Percentiles rank a stretch among this genome's conserved stretches.
Conservation (phyloP, 1,140 invertebrate species). For the Anastatus disparis region DNA sequence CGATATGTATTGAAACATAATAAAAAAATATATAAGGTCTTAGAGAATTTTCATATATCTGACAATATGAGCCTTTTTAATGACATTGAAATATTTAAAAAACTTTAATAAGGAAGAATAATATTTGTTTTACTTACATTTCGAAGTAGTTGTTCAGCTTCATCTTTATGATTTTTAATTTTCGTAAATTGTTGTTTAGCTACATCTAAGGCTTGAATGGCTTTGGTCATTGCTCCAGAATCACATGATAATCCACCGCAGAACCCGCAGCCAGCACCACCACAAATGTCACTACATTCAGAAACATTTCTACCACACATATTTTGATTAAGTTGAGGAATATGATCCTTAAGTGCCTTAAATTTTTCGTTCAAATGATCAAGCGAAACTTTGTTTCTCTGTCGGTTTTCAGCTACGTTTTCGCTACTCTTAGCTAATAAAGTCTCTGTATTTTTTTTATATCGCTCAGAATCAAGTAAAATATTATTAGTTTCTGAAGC, state of each 20-base stretch:
- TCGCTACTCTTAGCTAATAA: conserved; percentile 77
- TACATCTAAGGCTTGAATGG: conserved; percentile 84
- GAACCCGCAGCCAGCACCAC: conserved; percentile 90
- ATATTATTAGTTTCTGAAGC: conserved; percentile 67
- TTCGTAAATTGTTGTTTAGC: conserved; percentile 84
- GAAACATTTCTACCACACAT: conserved; percentile 90
- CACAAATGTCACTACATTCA: conserved; percentile 90
- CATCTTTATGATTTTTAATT: conserved; percentile 83
- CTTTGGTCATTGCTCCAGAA: conserved; percentile 86
- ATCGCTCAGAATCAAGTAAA: conserved; percentile 81
- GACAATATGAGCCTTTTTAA: no score
- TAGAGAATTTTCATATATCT: no score
- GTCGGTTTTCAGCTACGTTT: conserved; percentile 77
- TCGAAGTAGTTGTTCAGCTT: conserved; percentile 76
- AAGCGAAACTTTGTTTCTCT: conserved; percentile 77
- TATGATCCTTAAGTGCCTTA: conserved; percentile 72
- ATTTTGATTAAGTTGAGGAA: conserved; percentile 87
- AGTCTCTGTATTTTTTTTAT: conserved; percentile 84
- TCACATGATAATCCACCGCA: conserved; percentile 93
- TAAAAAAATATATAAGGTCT: no score
- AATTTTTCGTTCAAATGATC: conserved; percentile 74
- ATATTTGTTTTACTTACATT: conserved; percentile 71
- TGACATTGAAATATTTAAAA: no score
- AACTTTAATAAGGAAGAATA: no score
- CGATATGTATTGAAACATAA: no score